phyloP scores from a whole-genome alignment of 2,888 invertebrate genomes.

The Ophion ventricosus region DNA sequence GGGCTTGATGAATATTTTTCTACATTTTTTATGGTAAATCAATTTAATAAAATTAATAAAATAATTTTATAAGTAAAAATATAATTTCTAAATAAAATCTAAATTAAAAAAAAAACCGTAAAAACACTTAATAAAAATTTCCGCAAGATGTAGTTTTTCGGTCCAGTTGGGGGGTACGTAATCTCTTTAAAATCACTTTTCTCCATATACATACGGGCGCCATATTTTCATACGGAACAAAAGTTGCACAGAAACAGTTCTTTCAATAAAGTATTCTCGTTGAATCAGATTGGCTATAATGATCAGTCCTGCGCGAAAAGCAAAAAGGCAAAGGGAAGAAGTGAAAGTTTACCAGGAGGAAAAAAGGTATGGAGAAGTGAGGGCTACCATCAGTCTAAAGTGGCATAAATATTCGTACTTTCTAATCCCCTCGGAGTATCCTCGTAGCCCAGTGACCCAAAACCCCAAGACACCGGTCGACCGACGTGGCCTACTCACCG shows the following conservation, averaged over 20 bases:
- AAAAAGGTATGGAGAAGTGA: conserved; percentile 1
- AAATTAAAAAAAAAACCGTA: too few relatives aligned
- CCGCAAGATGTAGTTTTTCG: too few relatives aligned
- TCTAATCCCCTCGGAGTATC: conserved; percentile 64
- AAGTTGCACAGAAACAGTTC: background rate
- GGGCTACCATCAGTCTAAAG: conserved; percentile 35
- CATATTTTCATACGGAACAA: background rate
- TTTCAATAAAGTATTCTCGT: background rate
- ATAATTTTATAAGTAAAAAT: too few relatives aligned
- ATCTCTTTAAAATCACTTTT: too few relatives aligned
- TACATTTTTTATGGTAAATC: too few relatives aligned
- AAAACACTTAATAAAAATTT: too few relatives aligned
- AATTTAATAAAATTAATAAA: too few relatives aligned
- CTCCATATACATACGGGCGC: background rate
- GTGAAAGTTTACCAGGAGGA: conserved; percentile 37
- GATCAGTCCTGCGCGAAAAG: background rate
- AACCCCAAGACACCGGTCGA: conserved; percentile 68
- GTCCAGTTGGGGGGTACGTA: too few relatives aligned
- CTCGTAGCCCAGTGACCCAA: conserved; percentile 76
- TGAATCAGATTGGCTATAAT: background rate
- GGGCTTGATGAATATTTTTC: too few relatives aligned
- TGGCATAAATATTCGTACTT: conserved; percentile 75
- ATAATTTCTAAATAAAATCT: too few relatives aligned
- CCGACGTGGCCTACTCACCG: conserved; percentile 62
- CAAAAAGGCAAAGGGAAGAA: conserved; percentile 12